Evolutionary conservation across 2,888 invertebrate genomes (phyloP).

Genomic region (Athripsodes cinereus): DNA sequence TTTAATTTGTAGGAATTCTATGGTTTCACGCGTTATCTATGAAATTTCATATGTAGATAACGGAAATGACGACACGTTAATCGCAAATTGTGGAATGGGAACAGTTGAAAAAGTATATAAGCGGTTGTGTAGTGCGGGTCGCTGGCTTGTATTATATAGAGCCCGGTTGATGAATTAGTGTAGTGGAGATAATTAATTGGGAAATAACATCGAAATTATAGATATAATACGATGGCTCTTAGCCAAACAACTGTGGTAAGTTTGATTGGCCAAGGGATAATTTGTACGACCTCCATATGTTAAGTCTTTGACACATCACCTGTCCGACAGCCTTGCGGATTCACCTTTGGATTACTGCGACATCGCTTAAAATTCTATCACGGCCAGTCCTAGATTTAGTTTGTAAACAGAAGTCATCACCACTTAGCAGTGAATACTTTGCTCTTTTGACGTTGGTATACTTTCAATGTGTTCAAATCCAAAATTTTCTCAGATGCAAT

Average conservation of each 20-base stretch:
- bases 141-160: conserved; percentile 19
- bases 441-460: no score
- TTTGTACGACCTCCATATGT: conserved; percentile 9
- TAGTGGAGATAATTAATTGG: conserved; percentile 7
- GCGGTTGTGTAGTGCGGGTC: conserved; percentile 15
- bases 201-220: conserved; percentile 3
- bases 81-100: conserved; percentile 23
- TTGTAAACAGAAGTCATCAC: background rate
- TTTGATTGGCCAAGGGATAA: conserved; percentile 28
- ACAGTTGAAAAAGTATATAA: conserved; percentile 24
- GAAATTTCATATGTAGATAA: background rate
- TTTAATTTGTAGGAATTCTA: no score
- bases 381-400: background rate
- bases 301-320: conserved; percentile 26
- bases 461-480: no score
- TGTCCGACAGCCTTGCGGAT: conserved; percentile 18
- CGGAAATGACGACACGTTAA: conserved; percentile 21
- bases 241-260: conserved; percentile 65
- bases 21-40: background rate
- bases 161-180: conserved; percentile 17
- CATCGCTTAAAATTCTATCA: conserved; percentile 1
- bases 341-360: conserved; percentile 16
- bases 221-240: conserved; percentile 50
- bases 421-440: no score
- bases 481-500: no score